Evolutionary conservation across 2,797 vertebrate species (phyloP).

Genomic region (Smutsia temminckii): DNA sequence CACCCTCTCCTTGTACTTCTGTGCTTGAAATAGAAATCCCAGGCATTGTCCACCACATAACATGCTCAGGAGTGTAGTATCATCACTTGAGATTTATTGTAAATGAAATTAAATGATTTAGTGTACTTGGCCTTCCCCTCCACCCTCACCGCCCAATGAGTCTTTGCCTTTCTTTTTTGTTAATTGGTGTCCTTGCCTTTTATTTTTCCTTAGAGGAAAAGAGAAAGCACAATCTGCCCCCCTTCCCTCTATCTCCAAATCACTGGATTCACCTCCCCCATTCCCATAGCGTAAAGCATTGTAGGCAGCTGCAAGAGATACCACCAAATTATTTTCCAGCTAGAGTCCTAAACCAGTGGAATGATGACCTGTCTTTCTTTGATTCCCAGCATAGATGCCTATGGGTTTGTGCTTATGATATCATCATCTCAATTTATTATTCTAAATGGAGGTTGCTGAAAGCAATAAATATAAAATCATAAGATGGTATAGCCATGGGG

Average conservation of each 20-base stretch:
- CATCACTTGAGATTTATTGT: background rate
- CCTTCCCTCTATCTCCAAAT: background rate
- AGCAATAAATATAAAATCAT: background rate
- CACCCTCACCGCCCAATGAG: background rate
- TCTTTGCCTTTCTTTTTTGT: background rate
- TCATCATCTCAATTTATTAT: background rate
- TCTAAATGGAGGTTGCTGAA: background rate
- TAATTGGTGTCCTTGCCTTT: background rate
- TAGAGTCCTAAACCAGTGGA: background rate
- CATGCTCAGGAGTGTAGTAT: background rate
- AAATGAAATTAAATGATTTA: slow-evolving; percentile 9
- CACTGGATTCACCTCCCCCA: background rate
- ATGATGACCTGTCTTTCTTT: background rate
- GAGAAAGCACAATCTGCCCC: background rate
- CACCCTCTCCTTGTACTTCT: background rate
- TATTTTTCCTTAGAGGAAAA: background rate
- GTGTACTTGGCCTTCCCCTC: background rate
- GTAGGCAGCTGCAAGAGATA: background rate
- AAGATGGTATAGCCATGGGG: background rate
- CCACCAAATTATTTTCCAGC: background rate
- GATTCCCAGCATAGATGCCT: background rate
- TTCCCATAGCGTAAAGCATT: background rate
- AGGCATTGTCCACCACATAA: background rate
- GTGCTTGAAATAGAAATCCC: background rate
- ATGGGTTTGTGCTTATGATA: background rate